Evolutionary conservation across 2,888 invertebrate species (phyloP).

Genomic region (Callimorpha dominula): DNA sequence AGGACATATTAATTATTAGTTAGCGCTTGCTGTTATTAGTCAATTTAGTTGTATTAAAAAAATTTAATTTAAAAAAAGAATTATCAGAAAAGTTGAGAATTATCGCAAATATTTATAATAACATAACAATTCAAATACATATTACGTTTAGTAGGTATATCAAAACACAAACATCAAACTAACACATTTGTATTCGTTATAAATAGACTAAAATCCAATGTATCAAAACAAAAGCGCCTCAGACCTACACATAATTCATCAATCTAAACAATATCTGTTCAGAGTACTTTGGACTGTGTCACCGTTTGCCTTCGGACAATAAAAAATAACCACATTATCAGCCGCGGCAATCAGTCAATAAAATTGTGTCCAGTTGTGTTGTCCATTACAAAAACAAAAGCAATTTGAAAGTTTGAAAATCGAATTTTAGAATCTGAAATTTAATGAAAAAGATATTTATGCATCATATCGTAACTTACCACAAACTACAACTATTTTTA

Average conservation of each 20-base stretch:
- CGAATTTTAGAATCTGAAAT: not conserved
- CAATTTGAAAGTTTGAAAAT: not conserved
- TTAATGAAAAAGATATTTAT: too few relatives aligned
- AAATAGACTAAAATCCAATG: slow-evolving; percentile 2
- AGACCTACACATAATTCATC: slow-evolving; percentile 2
- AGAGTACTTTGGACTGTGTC: slow-evolving; percentile 11
- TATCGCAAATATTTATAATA: too few relatives aligned
- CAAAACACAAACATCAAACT: not conserved
- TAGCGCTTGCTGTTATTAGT: too few relatives aligned
- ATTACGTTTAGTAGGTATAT: too few relatives aligned
- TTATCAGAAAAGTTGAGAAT: too few relatives aligned
- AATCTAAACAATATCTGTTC: slow-evolving; percentile 8
- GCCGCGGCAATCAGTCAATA: slow-evolving; percentile 21
- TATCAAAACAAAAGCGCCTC: slow-evolving; percentile 1
- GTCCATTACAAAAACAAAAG: not conserved
- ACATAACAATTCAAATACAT: too few relatives aligned
- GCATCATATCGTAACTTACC: too few relatives aligned
- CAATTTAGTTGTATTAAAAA: too few relatives aligned
- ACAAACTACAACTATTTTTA: too few relatives aligned
- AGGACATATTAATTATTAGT: too few relatives aligned
- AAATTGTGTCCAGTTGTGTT: not conserved
- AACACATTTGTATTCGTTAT: not conserved
- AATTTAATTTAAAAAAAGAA: too few relatives aligned
- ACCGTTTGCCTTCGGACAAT: slow-evolving; percentile 6
- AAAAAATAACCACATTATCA: slow-evolving; percentile 12